Evolutionary conservation across 2,888 invertebrate genomes (phyloP), one percentile per base, ranked within the genome.

Genomic region (Falcaria lacertinaria): DNA sequence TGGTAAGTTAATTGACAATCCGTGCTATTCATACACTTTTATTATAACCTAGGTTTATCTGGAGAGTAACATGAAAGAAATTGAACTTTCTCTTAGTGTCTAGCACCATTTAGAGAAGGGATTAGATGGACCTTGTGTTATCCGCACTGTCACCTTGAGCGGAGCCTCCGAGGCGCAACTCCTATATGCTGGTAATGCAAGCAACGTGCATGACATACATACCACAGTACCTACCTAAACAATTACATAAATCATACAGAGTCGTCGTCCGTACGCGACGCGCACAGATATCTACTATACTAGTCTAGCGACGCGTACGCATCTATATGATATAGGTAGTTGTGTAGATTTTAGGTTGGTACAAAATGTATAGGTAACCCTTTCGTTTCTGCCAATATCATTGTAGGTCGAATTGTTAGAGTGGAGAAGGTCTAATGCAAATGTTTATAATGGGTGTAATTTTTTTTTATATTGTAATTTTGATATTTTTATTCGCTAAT

Each of bases 61-160:
- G 28, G 7, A 11, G 11, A 28, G 28, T 28, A 11, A 3, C 28
- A 28, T 44, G 36, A 34, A 43, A 51, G 46, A 41, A 51, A 55
- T 62, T 48, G 43, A 60, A 74, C 81, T 84, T 84, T 85, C 81
- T 80, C 80, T 78, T 65, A 60, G 60, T 57, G 57, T 67, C 61
- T 61, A 62, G 58, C n/a, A 69, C 66, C 51, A 54, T 40, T 59
- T 64, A 69, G 80, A 76, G 85, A 85, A 79, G 59, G 82, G 74
- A 72, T 74, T 69, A 73, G 74, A 72, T 67, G 76, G 75, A 79
- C 84, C 84, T 84, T 83, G 84, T 63, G 57, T 63, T 73, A 66
- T 60, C 65, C 68, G 64, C 56, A 34, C 42, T 48, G 57, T 74
- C 57, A 74, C 82, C 84, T 84, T 84, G 82, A 74, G 57, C 48